Conservation (phyloP, 2,797 vertebrate genomes). For the Iguana delicatissima region DNA sequence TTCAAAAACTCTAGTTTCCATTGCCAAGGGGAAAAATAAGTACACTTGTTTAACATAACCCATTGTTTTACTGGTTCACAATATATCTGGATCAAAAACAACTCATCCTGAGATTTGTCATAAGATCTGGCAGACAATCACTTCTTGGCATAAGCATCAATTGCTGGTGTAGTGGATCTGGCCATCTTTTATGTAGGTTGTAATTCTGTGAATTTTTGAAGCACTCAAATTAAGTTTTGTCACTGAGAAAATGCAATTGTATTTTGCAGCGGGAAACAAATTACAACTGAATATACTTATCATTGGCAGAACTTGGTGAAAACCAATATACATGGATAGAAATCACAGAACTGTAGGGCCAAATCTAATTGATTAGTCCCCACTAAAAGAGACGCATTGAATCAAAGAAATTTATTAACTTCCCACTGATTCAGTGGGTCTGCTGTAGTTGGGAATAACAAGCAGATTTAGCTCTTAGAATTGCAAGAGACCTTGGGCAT, state of each 20-base stretch:
- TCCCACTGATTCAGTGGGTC: too few species aligned
- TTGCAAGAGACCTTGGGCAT: neutral
- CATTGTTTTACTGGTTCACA: neutral
- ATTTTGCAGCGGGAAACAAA: neutral
- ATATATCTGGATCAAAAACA: conserved; percentile 10
- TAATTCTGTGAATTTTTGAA: neutral
- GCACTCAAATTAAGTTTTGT: neutral
- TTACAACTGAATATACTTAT: too few species aligned
- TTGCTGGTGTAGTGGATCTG: neutral
- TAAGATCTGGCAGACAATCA: neutral
- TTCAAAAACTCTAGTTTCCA: neutral
- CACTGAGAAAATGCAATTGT: neutral
- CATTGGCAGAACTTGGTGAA: neutral
- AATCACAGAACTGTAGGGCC: neutral
- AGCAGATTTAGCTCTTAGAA: neutral
- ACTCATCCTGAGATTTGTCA: neutral
- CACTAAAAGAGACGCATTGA: too few species aligned
- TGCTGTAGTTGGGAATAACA: too few species aligned
- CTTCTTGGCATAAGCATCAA: conserved; percentile 17
- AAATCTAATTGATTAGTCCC: too few species aligned
- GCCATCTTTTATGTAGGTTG: neutral
- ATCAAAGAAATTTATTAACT: too few species aligned
- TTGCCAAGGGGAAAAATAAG: neutral
- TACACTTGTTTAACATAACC: neutral
- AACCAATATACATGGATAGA: neutral